Base-by-base conservation (phyloP, 1,140 invertebrate genomes). In the Tetragonula clypearis region DNA sequence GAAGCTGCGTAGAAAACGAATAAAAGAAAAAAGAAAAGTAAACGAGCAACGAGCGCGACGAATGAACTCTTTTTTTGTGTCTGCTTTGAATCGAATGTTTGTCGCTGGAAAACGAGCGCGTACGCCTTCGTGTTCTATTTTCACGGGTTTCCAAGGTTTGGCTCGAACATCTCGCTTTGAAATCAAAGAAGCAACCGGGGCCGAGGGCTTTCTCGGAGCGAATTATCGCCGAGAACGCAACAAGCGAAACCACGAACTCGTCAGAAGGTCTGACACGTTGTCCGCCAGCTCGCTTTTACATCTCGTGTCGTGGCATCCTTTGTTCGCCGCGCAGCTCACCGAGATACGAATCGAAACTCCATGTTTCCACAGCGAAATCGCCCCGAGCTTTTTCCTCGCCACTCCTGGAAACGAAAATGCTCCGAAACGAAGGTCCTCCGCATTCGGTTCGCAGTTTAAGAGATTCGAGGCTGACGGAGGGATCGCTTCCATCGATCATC, bases 111-210 rank as follows among this genome's bases (percentile, higher is more conserved):
- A 79, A 30, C 62, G 55, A 35, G 12, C 62, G 49, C 49, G 41
- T 56, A 21, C 69, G 6, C 2, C 11, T 3, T 26, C 12, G 11
- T 9, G 26, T 80, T 21, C n/a, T 49, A 26, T 81, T 62, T 62
- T 35, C 30, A 68, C 26, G 65, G 35, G 73, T 60, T 21, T 30
- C 79, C 35, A 35, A 23, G 4, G 15, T 23, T 19, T 8, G 30
- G 19, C 30, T 49, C 26, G 19, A 68, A 69, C 68, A 49, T 68
- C 41, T 77, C 73, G 17, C 56, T 81, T 81, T 81, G 79, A 81
- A 74, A 62, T 30, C 49, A 12, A 35, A 77, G 53, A 26, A 55
- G 49, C 23, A 23, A 78, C 41, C 41, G 60, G 21, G 9, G 17
- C 0, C n/a, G 0, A 49, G 26, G 12, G 41, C 35, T 68, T 68